phyloP scores from a whole-genome alignment of 2,113 vertebrate species.

The Fulica atra region DNA sequence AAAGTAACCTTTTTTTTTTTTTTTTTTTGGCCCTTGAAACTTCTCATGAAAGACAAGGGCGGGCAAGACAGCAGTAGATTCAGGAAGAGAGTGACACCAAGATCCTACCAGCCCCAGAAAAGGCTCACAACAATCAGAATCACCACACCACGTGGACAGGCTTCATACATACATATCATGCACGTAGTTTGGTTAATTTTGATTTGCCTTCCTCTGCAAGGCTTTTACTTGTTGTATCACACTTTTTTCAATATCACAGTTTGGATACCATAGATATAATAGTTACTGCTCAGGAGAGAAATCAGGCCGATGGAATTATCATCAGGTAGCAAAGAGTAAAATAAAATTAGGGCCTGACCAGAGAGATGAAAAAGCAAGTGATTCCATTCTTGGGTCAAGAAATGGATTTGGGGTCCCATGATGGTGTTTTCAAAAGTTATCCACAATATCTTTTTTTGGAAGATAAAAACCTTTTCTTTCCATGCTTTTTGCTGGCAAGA shows the following conservation, averaged over 20 bases:
- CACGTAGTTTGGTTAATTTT: neutral
- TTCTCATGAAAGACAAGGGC: neutral
- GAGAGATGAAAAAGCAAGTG: neutral
- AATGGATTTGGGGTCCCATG: rapidly evolving
- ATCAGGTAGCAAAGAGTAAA: neutral
- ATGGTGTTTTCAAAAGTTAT: neutral
- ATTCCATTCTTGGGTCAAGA: neutral
- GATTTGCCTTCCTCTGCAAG: neutral
- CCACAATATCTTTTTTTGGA: neutral
- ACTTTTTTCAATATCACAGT: neutral
- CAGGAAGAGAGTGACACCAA: neutral
- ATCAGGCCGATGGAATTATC: neutral
- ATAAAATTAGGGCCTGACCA: neutral
- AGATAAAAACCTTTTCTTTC: neutral
- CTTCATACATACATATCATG: neutral
- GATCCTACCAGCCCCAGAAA: neutral
- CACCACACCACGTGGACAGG: neutral
- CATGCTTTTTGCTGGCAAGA: neutral
- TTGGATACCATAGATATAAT: neutral
- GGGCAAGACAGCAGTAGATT: neutral
- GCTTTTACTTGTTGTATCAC: neutral
- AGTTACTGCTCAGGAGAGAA: neutral
- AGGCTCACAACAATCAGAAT: neutral
- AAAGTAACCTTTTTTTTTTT: neutral
- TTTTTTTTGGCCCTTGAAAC: neutral